Base-by-base conservation (phyloP, 2,888 invertebrate genomes). In the Pherbina coryleti region DNA sequence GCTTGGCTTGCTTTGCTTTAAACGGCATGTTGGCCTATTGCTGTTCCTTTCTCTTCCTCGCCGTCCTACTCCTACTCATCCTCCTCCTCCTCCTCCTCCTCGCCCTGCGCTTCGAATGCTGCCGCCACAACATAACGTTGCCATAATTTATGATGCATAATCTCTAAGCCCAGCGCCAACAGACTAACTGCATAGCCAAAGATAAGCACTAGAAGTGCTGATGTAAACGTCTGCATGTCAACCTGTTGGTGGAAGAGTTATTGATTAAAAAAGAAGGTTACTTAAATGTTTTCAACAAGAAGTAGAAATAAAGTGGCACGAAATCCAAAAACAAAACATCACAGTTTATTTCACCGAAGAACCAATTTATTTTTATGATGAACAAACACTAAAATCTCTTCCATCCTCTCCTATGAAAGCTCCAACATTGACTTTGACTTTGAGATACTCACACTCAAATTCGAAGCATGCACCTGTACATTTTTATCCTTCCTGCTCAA, bases 191-290 rank as follows among this genome's bases (percentile, higher is more conserved):
- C 80, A 82, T 91, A 88, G 28, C 93, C 93, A 3, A 90, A 83
- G 3, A 89, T 83, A 8, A 93, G 88, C 66, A 92, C 88, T 19
- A 92, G 84, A 17, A 93, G 87, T 0, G 92, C 92, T 78, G 91
- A 92, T 53, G 92, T 91, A 83, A 93, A 92, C 84, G 93, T 93
- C 34, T 89, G 88, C 76, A 93, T 88, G 67, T 91, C 90, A 49
- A 93, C 93, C 80, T 92, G 88, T 79, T 66, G 31, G 19, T 17
- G 64, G 11, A 51, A 28, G 19, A 25, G 17, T 25, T 44, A 14
- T 11, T 44, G 14, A 44, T 14, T 44, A 28, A 55, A 19, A 25
- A 34, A 77, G 28, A 78, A 11, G 60, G 22, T 74, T 72, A 22
- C 17, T 44, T 60, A 74, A 66, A 49, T 74, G n/a, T 19, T 66